Evolutionary conservation across 2,888 invertebrate species (phyloP), one percentile per base, ranked within the genome.

Genomic region (Agrenia bidenticulata): DNA sequence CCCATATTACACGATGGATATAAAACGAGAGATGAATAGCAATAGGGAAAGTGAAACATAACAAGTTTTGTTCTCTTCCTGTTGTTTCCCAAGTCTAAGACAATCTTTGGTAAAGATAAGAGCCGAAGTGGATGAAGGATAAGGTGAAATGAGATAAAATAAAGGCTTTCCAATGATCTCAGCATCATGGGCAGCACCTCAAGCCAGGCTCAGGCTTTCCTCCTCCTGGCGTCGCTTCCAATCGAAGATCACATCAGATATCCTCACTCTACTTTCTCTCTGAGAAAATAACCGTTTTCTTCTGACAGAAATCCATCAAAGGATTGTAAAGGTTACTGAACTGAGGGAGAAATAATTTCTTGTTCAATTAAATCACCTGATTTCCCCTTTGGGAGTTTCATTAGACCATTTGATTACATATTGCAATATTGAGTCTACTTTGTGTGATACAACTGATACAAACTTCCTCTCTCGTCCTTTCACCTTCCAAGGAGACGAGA

Each of bases 241-340:
- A 51, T 51, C 51, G 51, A 51, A 51, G 21, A 51, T 51, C 51
- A 24, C 51, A 51, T 51, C 51, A 51, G 51, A 51, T 19, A 51
- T 51, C 51, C 51, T 51, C 51, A 13, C 23, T 7, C 4, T 45
- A 4, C 45, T 45, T 45, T 45, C 45, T 45, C n/a, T 15, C 4
- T 45, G 23, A 51, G 23, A 51, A 51, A 24, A 19, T 4, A 49
- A 13, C 51, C 23, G 4, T 23, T 45, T 24, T 45, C 21, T 45
- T n/a, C 58, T n/a, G n/a, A n/a, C 58, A 58, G 41, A 58, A 58
- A 58, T 58, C 58, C 58, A 58, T 58, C 58, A 58, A 45, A 58
- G 27, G 49, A 45, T 26, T 23, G 58, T 41, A 19, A 57, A 57
- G 27, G 27, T 17, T 24, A 51, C 51, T 51, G 37, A 45, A 21